phyloP scores from a whole-genome alignment of 1,140 invertebrate species.

The Melipona quadrifasciata region DNA sequence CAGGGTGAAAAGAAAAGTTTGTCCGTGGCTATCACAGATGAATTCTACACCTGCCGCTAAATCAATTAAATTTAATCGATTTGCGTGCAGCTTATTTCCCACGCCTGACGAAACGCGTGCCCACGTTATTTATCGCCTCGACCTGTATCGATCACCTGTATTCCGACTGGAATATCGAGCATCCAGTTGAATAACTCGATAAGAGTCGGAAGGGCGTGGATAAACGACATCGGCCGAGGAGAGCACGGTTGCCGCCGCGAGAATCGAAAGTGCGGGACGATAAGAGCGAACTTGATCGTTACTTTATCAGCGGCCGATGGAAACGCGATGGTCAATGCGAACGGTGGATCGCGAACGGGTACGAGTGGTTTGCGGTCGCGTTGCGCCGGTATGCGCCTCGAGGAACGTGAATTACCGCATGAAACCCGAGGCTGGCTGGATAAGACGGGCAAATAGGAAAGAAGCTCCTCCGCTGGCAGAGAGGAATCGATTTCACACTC shows the following conservation, averaged over 20 bases:
- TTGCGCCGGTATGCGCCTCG: conserved; percentile 18
- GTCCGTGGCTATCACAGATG: too few relatives aligned
- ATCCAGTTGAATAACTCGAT: not conserved
- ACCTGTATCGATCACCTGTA: too few relatives aligned
- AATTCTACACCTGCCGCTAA: too few relatives aligned
- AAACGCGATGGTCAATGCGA: conserved; percentile 27
- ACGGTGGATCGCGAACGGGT: conserved; percentile 33
- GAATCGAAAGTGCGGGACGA: conserved; percentile 43
- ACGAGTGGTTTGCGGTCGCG: conserved; percentile 39
- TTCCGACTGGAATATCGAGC: too few relatives aligned
- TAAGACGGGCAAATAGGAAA: conserved; percentile 17
- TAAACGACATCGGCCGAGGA: too few relatives aligned
- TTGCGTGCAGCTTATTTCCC: too few relatives aligned
- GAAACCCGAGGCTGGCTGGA: conserved; percentile 38
- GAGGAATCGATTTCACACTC: conserved; percentile 30
- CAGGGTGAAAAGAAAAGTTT: too few relatives aligned
- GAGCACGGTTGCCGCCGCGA: not conserved
- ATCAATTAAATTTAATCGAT: too few relatives aligned
- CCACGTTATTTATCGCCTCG: too few relatives aligned
- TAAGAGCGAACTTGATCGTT: conserved; percentile 48
- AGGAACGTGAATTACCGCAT: conserved; percentile 48
- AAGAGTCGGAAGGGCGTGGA: too few relatives aligned
- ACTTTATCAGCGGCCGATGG: conserved; percentile 21
- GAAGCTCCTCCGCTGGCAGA: not conserved
- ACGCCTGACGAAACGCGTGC: too few relatives aligned